phyloP scores from a whole-genome alignment of 2,797 vertebrate genomes.

The Gambelia wislizenii region DNA sequence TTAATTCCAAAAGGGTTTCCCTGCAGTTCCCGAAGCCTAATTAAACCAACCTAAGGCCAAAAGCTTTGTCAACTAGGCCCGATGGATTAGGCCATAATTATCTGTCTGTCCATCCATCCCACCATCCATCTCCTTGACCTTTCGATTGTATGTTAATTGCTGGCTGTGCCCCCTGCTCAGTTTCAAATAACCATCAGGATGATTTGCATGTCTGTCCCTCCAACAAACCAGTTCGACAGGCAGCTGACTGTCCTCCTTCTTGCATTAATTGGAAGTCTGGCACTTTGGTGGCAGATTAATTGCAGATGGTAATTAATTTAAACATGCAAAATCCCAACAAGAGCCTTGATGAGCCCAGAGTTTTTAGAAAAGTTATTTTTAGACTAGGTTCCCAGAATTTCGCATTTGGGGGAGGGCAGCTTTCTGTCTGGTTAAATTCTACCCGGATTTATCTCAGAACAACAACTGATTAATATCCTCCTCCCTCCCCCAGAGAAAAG shows the following conservation, averaged over 20 bases:
- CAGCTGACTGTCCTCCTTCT: not conserved
- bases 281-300: constrained; percentile 22
- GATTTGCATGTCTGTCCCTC: not conserved
- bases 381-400: no score
- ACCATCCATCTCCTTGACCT: not conserved
- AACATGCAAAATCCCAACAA: not conserved
- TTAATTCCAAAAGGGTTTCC: constrained; percentile 47
- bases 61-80: constrained; percentile 48
- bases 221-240: not conserved
- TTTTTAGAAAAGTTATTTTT: no score
- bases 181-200: accelerated
- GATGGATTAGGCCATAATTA: constrained; percentile 42
- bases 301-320: constrained; percentile 52
- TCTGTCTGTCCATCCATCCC: not conserved
- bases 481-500: no score
- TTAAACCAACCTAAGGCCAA: not conserved
- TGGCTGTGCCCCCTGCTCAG: not conserved
- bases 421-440: no score
- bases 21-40: constrained; percentile 17
- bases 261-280: not conserved
- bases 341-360: not conserved
- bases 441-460: no score
- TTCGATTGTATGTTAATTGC: not conserved
- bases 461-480: no score
- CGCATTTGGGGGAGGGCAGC: no score